Evolutionary conservation across 2,888 invertebrate species (phyloP).

Genomic region (Drosophila algonquin): DNA sequence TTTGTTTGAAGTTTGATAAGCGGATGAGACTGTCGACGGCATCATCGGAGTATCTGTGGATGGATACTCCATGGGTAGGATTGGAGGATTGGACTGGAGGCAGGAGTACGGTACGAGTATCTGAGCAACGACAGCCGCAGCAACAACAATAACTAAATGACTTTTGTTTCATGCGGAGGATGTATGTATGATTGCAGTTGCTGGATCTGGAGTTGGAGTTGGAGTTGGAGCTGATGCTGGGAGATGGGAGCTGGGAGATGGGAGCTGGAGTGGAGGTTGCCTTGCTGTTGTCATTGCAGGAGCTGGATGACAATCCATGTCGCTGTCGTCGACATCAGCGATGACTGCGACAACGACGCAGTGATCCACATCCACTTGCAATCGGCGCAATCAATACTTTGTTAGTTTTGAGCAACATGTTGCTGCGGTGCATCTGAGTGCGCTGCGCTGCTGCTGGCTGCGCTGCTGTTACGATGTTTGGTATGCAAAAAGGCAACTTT

Average conservation of each 20-base stretch:
- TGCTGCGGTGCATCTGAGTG: slow-evolving; percentile 57
- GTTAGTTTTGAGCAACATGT: slow-evolving; percentile 77
- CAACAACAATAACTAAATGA: slow-evolving; percentile 74
- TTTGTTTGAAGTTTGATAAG: slow-evolving; percentile 79
- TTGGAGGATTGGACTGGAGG: slow-evolving; percentile 10
- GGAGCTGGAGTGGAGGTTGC: slow-evolving; percentile 27
- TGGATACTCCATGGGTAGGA: slow-evolving; percentile 27
- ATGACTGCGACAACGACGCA: slow-evolving; percentile 46
- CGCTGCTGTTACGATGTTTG: slow-evolving; percentile 61
- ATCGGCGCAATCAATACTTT: slow-evolving; percentile 79
- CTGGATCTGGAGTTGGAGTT: slow-evolving; percentile 31
- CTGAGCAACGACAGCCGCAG: slow-evolving; percentile 25
- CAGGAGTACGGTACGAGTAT: slow-evolving; percentile 1
- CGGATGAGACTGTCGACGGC: slow-evolving; percentile 79
- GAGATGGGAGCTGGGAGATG: slow-evolving; percentile 17
- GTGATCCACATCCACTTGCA: slow-evolving; percentile 76
- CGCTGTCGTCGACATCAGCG: slow-evolving; percentile 63
- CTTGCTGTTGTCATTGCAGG: slow-evolving; percentile 38
- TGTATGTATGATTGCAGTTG: slow-evolving; percentile 61
- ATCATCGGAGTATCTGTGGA: slow-evolving; percentile 51
- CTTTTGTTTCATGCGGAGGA: slow-evolving; percentile 65
- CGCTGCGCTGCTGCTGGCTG: slow-evolving; percentile 33
- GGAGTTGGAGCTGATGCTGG: slow-evolving; percentile 42
- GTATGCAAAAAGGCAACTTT: slow-evolving; percentile 81
- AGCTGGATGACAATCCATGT: slow-evolving; percentile 75